Conservation (phyloP, 2,797 vertebrate species). For the Okamejei kenojei region DNA sequence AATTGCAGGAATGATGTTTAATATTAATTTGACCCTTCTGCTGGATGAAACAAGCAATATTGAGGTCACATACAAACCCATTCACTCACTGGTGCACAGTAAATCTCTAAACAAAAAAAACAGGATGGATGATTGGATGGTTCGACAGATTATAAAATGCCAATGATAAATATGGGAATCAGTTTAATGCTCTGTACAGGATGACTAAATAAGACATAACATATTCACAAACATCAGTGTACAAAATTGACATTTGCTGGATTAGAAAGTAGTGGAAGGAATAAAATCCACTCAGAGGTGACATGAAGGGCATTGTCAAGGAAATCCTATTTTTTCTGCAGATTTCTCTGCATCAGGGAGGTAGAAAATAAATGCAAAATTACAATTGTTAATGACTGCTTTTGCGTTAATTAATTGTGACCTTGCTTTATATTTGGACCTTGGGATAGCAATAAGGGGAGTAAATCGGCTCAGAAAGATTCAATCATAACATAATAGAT, state of each 20-base stretch:
- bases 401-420: too few species aligned
- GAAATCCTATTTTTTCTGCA: too few species aligned
- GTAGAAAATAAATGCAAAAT: too few species aligned
- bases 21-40: neutral
- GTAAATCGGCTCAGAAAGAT: neutral
- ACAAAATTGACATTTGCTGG: constrained; percentile 24
- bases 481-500: neutral
- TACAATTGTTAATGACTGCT: neutral
- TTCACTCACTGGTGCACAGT: neutral
- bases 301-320: neutral
- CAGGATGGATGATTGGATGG: neutral
- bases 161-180: constrained; percentile 11
- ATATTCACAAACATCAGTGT: neutral
- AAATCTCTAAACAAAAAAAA: neutral
- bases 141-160: constrained; percentile 7
- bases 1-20: neutral
- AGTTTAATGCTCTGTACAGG: neutral
- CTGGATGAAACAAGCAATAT: neutral
- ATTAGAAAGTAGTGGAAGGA: neutral
- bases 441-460: neutral
- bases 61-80: neutral
- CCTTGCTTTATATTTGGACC: too few species aligned
- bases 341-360: too few species aligned
- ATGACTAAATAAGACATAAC: neutral
- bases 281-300: neutral